Conservation (phyloP, 2,888 invertebrate genomes). For the Bimastos eiseni region DNA sequence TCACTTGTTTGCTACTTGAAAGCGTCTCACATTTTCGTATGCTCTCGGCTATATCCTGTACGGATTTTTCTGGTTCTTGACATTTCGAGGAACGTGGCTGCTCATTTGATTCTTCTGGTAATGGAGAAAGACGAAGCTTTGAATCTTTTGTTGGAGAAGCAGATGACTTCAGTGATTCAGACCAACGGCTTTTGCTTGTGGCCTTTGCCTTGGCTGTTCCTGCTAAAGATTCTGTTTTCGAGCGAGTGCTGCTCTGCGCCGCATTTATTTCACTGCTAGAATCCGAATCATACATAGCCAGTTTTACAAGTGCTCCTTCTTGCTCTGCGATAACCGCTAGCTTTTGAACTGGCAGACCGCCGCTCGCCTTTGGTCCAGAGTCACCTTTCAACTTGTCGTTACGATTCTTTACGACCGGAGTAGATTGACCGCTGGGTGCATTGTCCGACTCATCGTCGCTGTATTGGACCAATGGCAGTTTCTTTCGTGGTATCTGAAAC, state of each 20-base stretch:
- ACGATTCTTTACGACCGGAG: not conserved
- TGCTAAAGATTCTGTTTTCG: not conserved
- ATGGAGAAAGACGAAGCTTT: not conserved
- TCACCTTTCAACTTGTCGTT: not conserved
- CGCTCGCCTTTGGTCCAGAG: not conserved
- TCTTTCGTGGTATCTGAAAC: slow-evolving; percentile 30
- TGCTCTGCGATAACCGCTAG: not conserved
- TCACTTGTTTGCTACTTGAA: not conserved
- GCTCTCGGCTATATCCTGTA: not conserved
- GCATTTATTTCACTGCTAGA: not conserved
- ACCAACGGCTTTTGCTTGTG: not conserved
- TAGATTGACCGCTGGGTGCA: not conserved
- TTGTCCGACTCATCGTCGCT: slow-evolving; percentile 31
- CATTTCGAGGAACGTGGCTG: not conserved
- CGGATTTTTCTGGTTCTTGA: not conserved
- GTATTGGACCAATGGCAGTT: slow-evolving; percentile 25
- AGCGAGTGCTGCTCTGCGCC: not conserved
- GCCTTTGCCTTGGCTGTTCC: not conserved
- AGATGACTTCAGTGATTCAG: not conserved
- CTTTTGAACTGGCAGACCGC: not conserved
- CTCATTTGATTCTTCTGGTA: not conserved
- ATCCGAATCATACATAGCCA: not conserved
- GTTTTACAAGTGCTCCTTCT: slow-evolving; percentile 19
- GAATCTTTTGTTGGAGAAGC: not conserved
- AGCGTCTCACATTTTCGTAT: not conserved